These are phyloP conservation scores for Zaprionus africanus DNA, from an alignment of 1,140 invertebrate species.

Conservation along the genomic window DNA sequence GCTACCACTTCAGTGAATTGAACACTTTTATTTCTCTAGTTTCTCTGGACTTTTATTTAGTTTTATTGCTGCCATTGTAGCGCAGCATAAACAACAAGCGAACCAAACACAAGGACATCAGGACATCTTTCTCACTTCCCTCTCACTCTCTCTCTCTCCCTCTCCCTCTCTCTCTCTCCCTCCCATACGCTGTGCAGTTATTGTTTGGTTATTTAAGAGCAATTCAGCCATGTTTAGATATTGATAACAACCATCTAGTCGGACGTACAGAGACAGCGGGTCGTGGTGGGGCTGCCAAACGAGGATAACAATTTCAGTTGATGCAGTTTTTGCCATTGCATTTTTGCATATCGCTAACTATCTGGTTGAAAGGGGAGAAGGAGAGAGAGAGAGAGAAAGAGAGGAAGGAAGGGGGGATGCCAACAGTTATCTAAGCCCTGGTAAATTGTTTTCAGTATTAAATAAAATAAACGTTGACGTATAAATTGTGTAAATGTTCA, in stretches of 20 bases:
- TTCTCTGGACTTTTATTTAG: constrained; percentile 23
- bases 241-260: constrained; percentile 60
- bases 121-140: constrained; percentile 16
- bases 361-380: constrained; percentile 15
- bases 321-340: constrained; percentile 55
- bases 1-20: constrained; percentile 31
- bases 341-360: constrained; percentile 66
- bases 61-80: constrained; percentile 37
- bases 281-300: constrained; percentile 44
- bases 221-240: constrained; percentile 79
- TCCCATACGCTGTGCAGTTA: constrained; percentile 55
- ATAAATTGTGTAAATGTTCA: constrained; percentile 78
- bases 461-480: constrained; percentile 80
- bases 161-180: not conserved
- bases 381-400: too few relatives aligned
- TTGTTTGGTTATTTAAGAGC: constrained; percentile 82
- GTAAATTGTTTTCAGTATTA: constrained; percentile 78
- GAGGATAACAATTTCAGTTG: constrained; percentile 69
- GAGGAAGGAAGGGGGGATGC: too few relatives aligned
- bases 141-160: not conserved
- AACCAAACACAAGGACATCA: constrained; percentile 32
- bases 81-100: constrained; percentile 30
- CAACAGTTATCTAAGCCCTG: constrained; percentile 48
- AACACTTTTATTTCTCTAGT: constrained; percentile 27
- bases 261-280: constrained; percentile 28